Evolutionary conservation across 1,140 invertebrate genomes (phyloP).

Genomic region (Phthorimaea operculella): DNA sequence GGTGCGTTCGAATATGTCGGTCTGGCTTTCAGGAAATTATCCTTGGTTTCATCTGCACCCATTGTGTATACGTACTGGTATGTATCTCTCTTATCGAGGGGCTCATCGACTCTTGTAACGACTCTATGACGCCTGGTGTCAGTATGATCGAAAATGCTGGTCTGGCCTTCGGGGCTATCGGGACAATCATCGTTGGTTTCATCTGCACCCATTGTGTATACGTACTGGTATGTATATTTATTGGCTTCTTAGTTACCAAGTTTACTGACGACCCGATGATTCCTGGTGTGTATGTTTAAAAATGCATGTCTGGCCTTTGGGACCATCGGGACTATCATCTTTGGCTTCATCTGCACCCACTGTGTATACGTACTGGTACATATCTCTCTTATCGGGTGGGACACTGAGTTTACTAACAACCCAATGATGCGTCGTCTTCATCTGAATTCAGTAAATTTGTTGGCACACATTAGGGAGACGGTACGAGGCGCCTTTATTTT

Average conservation of each 20-base stretch:
- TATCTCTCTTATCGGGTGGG: no score
- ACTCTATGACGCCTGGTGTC: no score
- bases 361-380: slow-evolving; percentile 84
- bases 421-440: no score
- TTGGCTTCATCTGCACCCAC: slow-evolving; percentile 82
- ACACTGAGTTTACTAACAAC: no score
- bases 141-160: slow-evolving; percentile 88
- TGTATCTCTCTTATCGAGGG: no score
- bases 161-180: slow-evolving; percentile 75
- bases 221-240: slow-evolving; percentile 68
- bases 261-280: no score
- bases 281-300: no score
- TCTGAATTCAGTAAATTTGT: no score
- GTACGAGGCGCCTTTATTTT: no score
- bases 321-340: slow-evolving; percentile 76
- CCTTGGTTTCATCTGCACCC: slow-evolving; percentile 80
- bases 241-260: no score
- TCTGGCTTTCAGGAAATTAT: slow-evolving; percentile 76
- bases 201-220: slow-evolving; percentile 85
- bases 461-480: no score
- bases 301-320: slow-evolving; percentile 83
- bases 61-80: slow-evolving; percentile 80
- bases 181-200: slow-evolving; percentile 78
- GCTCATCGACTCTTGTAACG: no score
- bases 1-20: slow-evolving; percentile 88